Evolutionary conservation across 2,113 vertebrate species (phyloP), one percentile per base, ranked within the genome.

Genomic region (Sitta europaea): DNA sequence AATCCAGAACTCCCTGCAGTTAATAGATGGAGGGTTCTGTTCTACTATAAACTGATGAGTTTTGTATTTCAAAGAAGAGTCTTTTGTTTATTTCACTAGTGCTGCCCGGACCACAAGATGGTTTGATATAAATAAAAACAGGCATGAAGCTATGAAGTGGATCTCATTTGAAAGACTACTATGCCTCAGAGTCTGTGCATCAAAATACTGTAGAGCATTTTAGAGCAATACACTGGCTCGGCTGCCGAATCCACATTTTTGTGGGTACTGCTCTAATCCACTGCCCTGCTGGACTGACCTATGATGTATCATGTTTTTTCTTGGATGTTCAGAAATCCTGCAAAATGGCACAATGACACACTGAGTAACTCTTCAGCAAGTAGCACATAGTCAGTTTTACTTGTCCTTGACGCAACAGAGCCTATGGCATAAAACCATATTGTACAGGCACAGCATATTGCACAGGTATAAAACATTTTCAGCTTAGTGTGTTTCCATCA

Each of bases 271-370:
- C 14, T 74, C 33, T 85, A 88, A 68, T 22, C 7, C 17, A 31
- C 35, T 70, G 29, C 14, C 18, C 40, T 61, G 31, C 20, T 23
- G 2, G 36, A 14, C 28, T 70, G 63, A 70, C 14, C 0, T 0
- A 36, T 8, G 66, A 33, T 33, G 33, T 53, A 31, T 61, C 4
- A 1, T 38, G 6, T 3, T 86, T 38, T 18, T 75, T 16, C 48
- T 78, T 45, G 17, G 31, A 55, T 68, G 33, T 55, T 43, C 57
- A 51, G 40, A 63, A 92, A 86, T 76, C 33, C 22, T 63, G 19
- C 12, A 59, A 90, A 85, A 81, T 65, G 40, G 48, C 36, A 54
- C 27, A 65, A 61, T 43, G 58, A 82, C 53, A 55, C 42, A 81
- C 15, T 59, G 38, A 87, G 21, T 36, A 81, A 38, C 53, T 82